These are phyloP conservation scores for Clarias fuscus DNA, from an alignment of 2,797 vertebrate genomes.

Conservation along the genomic window DNA sequence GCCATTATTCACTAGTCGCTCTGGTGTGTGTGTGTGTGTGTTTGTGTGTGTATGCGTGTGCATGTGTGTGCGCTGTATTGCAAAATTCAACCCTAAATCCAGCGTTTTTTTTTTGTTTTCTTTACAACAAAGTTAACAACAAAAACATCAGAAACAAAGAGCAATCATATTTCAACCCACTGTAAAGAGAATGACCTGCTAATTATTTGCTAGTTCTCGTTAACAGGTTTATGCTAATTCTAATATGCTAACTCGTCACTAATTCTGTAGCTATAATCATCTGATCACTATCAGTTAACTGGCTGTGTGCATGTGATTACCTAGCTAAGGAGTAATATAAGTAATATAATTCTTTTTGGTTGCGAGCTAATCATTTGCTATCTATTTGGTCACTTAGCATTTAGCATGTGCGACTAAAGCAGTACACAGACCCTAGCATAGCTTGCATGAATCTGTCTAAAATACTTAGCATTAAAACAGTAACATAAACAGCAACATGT, in stretches of 20 bases:
- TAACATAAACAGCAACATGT: neutral
- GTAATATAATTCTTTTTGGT: too few species aligned
- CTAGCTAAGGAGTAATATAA: neutral
- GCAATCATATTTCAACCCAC: too few species aligned
- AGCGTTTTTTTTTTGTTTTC: neutral
- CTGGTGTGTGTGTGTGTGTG: conserved; percentile 11
- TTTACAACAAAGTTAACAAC: neutral
- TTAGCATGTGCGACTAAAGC: neutral
- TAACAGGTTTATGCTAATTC: neutral
- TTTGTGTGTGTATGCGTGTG: conserved; percentile 22
- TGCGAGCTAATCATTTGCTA: neutral
- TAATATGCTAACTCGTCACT: too few species aligned
- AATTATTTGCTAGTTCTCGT: neutral
- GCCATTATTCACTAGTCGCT: conserved; percentile 69
- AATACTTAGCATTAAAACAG: neutral
- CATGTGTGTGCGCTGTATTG: conserved; percentile 16
- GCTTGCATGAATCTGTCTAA: neutral
- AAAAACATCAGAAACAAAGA: neutral
- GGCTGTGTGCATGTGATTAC: neutral
- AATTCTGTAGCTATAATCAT: neutral
- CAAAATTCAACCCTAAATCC: neutral
- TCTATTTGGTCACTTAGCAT: neutral
- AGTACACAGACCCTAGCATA: neutral
- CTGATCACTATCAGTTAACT: neutral
- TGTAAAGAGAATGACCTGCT: too few species aligned